Conservation (phyloP, 2,797 vertebrate species). For the Falco columbarius region DNA sequence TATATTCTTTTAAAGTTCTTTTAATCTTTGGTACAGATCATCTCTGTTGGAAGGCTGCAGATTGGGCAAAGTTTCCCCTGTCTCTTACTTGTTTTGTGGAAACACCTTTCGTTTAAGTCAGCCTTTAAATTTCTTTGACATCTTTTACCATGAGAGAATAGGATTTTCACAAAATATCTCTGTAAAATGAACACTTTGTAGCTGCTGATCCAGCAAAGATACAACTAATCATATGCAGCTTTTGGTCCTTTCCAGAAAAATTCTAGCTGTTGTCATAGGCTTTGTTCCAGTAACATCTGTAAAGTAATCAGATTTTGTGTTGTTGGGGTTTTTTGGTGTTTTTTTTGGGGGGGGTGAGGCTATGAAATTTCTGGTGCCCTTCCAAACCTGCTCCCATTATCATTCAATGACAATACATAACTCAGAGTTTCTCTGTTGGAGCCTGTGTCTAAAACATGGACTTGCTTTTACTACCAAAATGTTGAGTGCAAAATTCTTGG, state of each 20-base stretch:
- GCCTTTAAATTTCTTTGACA: neutral
- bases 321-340: neutral
- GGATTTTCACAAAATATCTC: neutral
- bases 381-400: neutral
- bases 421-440: neutral
- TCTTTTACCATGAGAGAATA: neutral
- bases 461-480: neutral
- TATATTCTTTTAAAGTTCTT: neutral
- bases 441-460: neutral
- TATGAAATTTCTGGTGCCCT: neutral
- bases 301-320: neutral
- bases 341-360: neutral
- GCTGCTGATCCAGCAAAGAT: neutral
- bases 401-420: neutral
- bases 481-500: neutral
- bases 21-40: neutral
- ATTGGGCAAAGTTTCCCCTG: neutral
- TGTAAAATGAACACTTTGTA: neutral
- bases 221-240: neutral
- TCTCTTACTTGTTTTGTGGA: neutral
- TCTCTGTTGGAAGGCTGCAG: neutral
- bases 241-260: neutral
- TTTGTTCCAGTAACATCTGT: neutral
- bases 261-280: neutral
- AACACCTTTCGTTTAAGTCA: neutral